Evolutionary conservation across 2,888 invertebrate genomes (phyloP), one percentile per base, ranked within the genome.

Genomic region (Volucella inflata): DNA sequence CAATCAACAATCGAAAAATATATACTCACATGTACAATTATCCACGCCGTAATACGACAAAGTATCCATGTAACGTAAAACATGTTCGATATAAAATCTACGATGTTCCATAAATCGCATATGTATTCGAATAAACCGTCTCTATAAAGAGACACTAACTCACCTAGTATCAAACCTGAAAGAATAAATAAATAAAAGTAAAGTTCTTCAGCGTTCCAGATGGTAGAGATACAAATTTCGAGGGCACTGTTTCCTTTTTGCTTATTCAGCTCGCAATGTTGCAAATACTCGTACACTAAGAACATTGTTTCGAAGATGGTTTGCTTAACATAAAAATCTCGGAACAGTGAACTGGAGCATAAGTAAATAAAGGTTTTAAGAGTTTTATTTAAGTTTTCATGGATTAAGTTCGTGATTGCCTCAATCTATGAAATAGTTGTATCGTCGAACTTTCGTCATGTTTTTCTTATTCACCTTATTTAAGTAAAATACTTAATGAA

Each of bases 21-120:
- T 30, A 4, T 30, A 30, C 30, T 30, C 30, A 30, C 99, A 95
- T 97, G 97, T 30, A 97, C 96, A 72, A 96, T 94, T 89, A 96
- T 95, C 95, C 97, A 98, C 12, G 99, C 96, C 0, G 98, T 96
- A 71, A 97, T 94, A 87, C 99, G 93, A 88, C 99, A 94, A 74
- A 96, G 95, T 87, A 99, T 95, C 95, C 99, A 99, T 51, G 97
- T 96, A 21, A 99, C 96, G 91, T 99, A 99, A 89, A 99, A 96
- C 89, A 97, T 95, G 91, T 99, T 99, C 8, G 99, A 99, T 89
- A 98, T 96, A 91, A 99, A 99, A 92, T 99, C 99, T 4, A 99
- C 96, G 83, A 99, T 97, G 91, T 99, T 99, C 99, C 99, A 99
- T 87, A 99, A 94, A 92, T 99, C 99, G 88, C 96, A 96, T 55